Base-by-base conservation (phyloP, 2,888 invertebrate species). In the Melanotus villosus region DNA sequence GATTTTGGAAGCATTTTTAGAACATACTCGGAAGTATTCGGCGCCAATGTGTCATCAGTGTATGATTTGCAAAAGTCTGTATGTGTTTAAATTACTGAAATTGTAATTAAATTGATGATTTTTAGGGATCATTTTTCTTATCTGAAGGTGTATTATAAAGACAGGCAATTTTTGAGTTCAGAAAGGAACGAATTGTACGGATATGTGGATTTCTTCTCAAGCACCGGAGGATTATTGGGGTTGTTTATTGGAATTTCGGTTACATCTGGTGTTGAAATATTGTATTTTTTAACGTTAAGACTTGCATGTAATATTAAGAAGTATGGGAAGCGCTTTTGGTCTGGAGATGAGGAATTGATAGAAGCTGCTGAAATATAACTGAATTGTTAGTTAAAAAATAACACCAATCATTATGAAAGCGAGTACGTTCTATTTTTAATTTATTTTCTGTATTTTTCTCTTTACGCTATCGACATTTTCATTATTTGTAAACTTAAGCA, bases 121-220 rank as follows among this genome's bases (percentile, higher is more conserved):
- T 45, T 45, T 19, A 45, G 45, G 45, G 2, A 18, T 5, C 45
- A 45, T 21, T 3, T 3, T 45, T 45, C 45, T 5, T 19, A n/a
- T n/a, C 45, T 45, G 1, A 19, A 10, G 9, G 58, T 41, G 2
- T 91, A 90, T 84, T 91, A 91, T 83, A 91, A 91, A 80, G 90
- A 91, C 77, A 87, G 89, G 0, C 91, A 92, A 80, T 92, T 91
- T 77, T 87, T 91, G 32, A 89, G 90, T 0, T 90, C 90, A 0
- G 88, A 89, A 26, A 86, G 92, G 14, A 90, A 90, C 0, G 92
- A 92, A 77, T 84, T 92, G 5, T 91, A 90, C 78, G 92, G 91
- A 0, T 88, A 87, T 73, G 90, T 90, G 0, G 91, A 92, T 79
- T 91, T 92, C 78, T 84, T 92, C 30, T 91, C 91, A 69, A 91